A percentile compares a stretch with the other conserved stretches of the same genome.
phyloP scores from a whole-genome alignment of 2,888 invertebrate species.

The Thelaira solivaga region DNA sequence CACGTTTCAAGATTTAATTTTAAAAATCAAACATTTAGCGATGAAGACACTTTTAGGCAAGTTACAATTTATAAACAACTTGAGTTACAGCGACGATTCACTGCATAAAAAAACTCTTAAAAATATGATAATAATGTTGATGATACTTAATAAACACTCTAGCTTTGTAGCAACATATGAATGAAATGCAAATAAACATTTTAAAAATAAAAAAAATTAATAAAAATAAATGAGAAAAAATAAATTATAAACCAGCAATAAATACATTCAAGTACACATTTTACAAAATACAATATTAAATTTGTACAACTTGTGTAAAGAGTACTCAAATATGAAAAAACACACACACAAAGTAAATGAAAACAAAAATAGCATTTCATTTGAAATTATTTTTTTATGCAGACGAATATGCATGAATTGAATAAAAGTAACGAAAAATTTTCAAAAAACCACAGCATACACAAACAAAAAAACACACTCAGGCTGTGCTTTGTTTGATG shows the following conservation, averaged over 20 bases:
- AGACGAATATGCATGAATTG: constrained; percentile 4
- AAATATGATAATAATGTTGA: constrained; percentile 11
- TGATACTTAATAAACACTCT: constrained; percentile 43
- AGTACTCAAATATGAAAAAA: neutral
- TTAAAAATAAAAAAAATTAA: constrained; percentile 18
- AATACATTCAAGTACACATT: constrained; percentile 10
- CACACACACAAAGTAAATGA: neutral
- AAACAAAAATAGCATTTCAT: constrained; percentile 26
- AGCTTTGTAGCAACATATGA: constrained; percentile 31
- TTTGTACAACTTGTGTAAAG: constrained; percentile 18
- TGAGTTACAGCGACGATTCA: neutral
- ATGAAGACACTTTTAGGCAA: neutral
- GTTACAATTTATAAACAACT: constrained; percentile 9
- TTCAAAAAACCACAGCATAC: neutral
- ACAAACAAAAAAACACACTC: neutral
- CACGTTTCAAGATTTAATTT: neutral
- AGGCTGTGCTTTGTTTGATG: neutral
- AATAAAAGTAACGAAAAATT: neutral
- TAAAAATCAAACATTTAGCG: neutral
- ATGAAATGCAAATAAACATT: constrained; percentile 7
- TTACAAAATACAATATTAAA: constrained; percentile 27
- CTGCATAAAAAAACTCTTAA: constrained; percentile 2
- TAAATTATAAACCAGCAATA: constrained; percentile 4
- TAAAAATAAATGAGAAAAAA: constrained; percentile 3
- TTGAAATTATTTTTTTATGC: constrained; percentile 38